Evolutionary conservation across 2,113 vertebrate genomes (phyloP), one percentile per base, ranked within the genome.

Genomic region (Solea senegalensis): DNA sequence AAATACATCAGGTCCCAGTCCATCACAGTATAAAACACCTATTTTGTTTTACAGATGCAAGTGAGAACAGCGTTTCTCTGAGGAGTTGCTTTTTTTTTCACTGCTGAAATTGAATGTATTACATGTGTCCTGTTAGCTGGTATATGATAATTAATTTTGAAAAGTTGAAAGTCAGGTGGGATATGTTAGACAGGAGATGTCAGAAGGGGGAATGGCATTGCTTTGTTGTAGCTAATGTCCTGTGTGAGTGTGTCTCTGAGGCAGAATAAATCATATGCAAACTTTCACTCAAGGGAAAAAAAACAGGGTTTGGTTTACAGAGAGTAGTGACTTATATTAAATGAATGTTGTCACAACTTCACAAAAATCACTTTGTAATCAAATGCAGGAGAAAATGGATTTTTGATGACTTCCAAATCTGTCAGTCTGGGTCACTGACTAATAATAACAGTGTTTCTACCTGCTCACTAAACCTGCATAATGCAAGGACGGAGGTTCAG

Each of bases 161-260:
- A 52, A 56, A 81, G 77, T 85, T 87, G 70, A 86, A 85, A 89
- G 83, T 62, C 77, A 78, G 74, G 69, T 64, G 75, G 83, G 81
- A 81, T 76, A 57, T 83, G 72, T 83, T 76, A 76, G 82, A 64
- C 72, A 63, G 51, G 55, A 56, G 40, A 46, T 74, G 76, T 68
- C 61, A 83, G 86, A 81, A 69, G 73, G 67, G 52, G 78, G 78
- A 80, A 84, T 74, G 66, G 79, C 70, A 70, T 78, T 74, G 63
- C 55, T 69, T 90, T 81, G 80, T 88, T 85, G 64, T 71, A 80
- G 75, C 69, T 74, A 73, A 80, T 72, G 76, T 86, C 85, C 78
- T 84, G 63, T 82, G 86, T 78, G 86, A 84, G 16, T 69, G 26
- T 60, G 51, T 72, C 70, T 81, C 74, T 63, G 56, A 64, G 61